Evolutionary conservation across 2,113 vertebrate genomes (phyloP), one percentile per base, ranked within the genome.

Genomic region (Ophiodon elongatus): DNA sequence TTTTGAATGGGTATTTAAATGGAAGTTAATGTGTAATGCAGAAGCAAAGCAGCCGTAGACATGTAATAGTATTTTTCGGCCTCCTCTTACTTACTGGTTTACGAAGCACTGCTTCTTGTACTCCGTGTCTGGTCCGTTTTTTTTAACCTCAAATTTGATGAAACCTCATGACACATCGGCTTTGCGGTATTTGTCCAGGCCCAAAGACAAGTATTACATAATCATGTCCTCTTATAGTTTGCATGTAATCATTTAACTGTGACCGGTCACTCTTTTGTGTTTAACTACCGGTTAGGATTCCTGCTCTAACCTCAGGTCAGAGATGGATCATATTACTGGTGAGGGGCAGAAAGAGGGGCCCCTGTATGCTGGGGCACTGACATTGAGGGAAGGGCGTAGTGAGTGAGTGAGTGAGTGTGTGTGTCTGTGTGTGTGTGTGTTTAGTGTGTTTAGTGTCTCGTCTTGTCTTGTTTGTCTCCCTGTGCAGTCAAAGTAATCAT

Each of bases 271-370:
- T 72, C 71, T 80, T 76, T 87, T 87, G 77, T 85, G 74, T 85
- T 68, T 56, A 57, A 25, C 83, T 75, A 39, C 87, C 73, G 73
- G 87, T 89, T 73, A 43, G 74, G 76, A 81, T 86, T 89, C 78
- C 74, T 82, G 9, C 68, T 71, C 63, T 60, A 78, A 93, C 90
- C 77, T 85, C 68, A 59, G 88, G 70, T 88, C 75, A 4, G 77
- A 82, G 78, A 56, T 60, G 60, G 85, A 90, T 94, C 91, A 74
- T 65, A 23, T 94, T 94, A 91, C 93, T 29, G 52, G 79, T 73
- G 64, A 88, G 82, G 85, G 87, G 85, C 78, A 79, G 60, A 50
- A 67, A 76, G 80, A 87, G 89, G 73, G 84, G 39, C 82, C 88
- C 81, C 74, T 65, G 25, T 69, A 50, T 77, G 67, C 73, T 65